phyloP scores from a whole-genome alignment of 2,797 vertebrate genomes.

The Ammospiza maritima region DNA sequence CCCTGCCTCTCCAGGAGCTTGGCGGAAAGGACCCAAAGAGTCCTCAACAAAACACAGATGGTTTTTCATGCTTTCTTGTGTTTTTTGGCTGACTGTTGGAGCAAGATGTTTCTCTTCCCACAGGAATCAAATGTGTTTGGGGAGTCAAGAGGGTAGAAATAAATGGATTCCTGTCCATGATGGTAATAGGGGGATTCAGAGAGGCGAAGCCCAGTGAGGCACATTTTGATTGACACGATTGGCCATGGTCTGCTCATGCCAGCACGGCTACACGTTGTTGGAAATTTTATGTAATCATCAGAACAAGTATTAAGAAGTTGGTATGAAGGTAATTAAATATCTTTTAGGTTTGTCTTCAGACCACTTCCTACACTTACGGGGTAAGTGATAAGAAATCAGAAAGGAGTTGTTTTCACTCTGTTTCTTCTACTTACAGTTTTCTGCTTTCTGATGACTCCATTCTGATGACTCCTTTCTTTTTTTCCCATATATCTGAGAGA shows the following conservation, averaged over 20 bases:
- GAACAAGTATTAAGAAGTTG: background rate
- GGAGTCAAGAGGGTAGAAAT: background rate
- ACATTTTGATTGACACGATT: background rate
- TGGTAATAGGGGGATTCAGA: background rate
- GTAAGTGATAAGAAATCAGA: background rate
- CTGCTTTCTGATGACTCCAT: background rate
- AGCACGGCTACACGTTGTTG: background rate
- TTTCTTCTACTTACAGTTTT: background rate
- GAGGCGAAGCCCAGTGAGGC: background rate
- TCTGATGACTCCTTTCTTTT: background rate
- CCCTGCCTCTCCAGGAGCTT: background rate
- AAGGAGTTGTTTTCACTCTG: background rate
- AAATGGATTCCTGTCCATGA: background rate
- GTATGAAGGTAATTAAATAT: background rate
- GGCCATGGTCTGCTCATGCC: background rate
- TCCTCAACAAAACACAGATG: background rate
- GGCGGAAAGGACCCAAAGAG: background rate
- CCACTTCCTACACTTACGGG: accelerated
- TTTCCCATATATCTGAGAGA: background rate
- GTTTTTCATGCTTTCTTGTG: background rate
- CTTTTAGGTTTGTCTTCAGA: background rate
- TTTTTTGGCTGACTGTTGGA: background rate
- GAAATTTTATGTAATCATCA: background rate
- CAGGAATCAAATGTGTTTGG: background rate
- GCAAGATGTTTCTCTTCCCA: background rate